These are phyloP conservation scores for Acleris sparsana DNA, from an alignment of 2,888 invertebrate species.

Conservation along the genomic window DNA sequence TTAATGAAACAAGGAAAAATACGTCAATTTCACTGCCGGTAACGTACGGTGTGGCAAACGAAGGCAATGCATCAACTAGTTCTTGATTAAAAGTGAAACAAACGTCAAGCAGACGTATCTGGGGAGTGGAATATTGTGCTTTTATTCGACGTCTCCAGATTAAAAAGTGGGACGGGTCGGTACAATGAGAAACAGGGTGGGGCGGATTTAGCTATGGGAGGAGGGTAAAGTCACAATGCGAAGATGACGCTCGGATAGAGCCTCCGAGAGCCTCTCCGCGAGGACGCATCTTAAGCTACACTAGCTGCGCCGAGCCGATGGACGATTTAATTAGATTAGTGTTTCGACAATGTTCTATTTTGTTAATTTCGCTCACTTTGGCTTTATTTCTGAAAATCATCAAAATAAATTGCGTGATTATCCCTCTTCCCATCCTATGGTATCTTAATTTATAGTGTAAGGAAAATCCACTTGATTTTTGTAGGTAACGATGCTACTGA, in stretches of 20 bases:
- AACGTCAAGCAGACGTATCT: constrained; percentile 67
- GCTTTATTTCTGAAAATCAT: too few relatives aligned
- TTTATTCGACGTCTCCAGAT: constrained; percentile 78
- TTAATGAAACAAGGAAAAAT: constrained; percentile 25
- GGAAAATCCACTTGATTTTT: too few relatives aligned
- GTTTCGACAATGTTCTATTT: neutral
- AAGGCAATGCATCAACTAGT: constrained; percentile 50
- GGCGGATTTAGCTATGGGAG: constrained; percentile 54
- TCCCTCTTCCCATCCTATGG: too few relatives aligned
- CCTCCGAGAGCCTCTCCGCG: constrained; percentile 47
- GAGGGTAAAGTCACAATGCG: constrained; percentile 63
- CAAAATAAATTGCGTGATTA: too few relatives aligned
- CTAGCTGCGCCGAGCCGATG: constrained; percentile 20
- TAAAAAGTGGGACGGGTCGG: constrained; percentile 71
- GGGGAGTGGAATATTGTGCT: constrained; percentile 64
- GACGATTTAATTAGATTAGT: constrained; percentile 13
- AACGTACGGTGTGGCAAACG: constrained; percentile 39
- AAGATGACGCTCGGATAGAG: constrained; percentile 63
- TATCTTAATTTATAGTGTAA: too few relatives aligned
- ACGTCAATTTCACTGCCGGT: constrained; percentile 20
- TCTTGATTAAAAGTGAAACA: constrained; percentile 68
- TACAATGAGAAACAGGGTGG: constrained; percentile 66
- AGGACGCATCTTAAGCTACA: constrained; percentile 39
- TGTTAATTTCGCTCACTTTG: too few relatives aligned
- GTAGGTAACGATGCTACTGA: neutral